Conservation (phyloP, 2,797 vertebrate species). For the Coracias cyanogaster region DNA sequence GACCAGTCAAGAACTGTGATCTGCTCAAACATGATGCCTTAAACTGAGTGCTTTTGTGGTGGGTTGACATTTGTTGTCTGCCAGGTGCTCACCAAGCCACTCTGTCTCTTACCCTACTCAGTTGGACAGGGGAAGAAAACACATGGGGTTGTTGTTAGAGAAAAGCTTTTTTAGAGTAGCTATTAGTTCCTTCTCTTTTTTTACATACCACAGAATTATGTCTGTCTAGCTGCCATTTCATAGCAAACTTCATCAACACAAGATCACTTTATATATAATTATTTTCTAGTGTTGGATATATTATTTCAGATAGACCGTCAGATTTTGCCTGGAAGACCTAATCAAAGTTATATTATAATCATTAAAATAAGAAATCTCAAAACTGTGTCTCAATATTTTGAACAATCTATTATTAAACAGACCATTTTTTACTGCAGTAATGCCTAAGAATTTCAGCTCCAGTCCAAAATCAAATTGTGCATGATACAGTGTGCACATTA, state of each 20-base stretch:
- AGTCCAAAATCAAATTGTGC: neutral
- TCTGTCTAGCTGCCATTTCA: neutral
- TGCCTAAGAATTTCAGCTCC: neutral
- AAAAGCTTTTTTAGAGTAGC: neutral
- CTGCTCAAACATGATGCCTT: neutral
- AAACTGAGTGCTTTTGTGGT: neutral
- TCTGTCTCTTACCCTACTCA: neutral
- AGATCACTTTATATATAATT: neutral
- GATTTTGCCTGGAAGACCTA: neutral
- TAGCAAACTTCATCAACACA: neutral
- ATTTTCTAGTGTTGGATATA: neutral
- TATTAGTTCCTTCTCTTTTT: neutral
- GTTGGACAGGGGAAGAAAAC: neutral
- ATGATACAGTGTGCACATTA: neutral
- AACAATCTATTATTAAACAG: neutral
- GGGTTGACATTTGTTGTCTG: neutral
- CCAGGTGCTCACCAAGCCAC: neutral
- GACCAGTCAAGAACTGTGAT: neutral
- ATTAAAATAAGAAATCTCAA: neutral
- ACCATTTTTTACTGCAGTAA: neutral
- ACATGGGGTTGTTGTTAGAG: neutral
- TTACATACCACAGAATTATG: neutral
- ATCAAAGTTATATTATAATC: neutral
- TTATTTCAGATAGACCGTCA: neutral
- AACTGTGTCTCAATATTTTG: neutral